A percentile compares a stretch with the other conserved stretches of the same genome.
Evolutionary conservation across 1,140 invertebrate genomes (phyloP).

Genomic region (Copidosoma floridanum): DNA sequence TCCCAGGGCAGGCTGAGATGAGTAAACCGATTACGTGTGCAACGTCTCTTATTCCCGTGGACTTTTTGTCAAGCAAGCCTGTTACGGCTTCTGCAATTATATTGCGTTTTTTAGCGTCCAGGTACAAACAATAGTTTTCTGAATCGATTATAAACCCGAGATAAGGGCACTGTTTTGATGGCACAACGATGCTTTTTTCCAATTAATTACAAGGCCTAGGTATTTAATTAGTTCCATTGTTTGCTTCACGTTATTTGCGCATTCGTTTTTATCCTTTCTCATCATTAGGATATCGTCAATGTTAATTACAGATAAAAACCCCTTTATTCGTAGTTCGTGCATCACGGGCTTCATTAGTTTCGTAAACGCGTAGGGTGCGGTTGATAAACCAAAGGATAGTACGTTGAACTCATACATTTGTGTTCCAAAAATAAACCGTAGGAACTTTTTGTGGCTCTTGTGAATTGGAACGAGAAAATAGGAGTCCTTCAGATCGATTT

Average conservation of each 20-base stretch:
- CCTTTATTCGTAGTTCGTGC: neutral
- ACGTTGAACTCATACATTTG: constrained; percentile 30
- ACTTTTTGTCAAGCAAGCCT: neutral
- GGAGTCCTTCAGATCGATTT: no score
- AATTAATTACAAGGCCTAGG: constrained; percentile 14
- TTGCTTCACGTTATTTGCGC: neutral
- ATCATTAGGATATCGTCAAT: constrained; percentile 20
- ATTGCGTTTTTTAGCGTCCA: neutral
- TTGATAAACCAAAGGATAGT: constrained; percentile 9
- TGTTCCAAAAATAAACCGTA: constrained; percentile 30
- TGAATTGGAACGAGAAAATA: constrained; percentile 15
- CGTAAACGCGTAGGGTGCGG: constrained; percentile 4
- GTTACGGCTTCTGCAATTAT: neutral
- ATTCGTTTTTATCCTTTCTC: neutral
- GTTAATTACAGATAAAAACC: constrained; percentile 8
- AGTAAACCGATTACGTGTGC: neutral
- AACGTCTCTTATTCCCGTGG: neutral
- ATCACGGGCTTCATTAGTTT: constrained; percentile 7
- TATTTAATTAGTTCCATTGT: constrained; percentile 1
- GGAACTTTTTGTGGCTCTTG: constrained; percentile 25
- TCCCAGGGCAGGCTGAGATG: neutral
- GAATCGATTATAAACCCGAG: constrained; percentile 16
- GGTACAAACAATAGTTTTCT: neutral
- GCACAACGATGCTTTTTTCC: neutral
- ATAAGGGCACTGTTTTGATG: neutral